phyloP scores from a whole-genome alignment of 2,888 invertebrate species.

The Urechis unicinctus region DNA sequence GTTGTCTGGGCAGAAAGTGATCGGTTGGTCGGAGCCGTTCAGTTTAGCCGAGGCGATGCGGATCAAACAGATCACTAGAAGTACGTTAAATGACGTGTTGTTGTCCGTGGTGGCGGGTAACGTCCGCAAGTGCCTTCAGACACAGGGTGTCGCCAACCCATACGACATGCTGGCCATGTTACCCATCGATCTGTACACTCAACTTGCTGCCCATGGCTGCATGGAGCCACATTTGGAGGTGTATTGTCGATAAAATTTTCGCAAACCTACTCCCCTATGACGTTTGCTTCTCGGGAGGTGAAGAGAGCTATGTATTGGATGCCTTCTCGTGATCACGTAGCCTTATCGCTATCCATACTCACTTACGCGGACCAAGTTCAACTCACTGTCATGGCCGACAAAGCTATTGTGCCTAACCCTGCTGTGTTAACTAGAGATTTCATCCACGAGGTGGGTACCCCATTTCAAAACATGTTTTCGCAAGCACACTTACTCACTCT shows the following conservation, averaged over 20 bases:
- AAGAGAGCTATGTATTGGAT: conserved; percentile 50
- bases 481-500: too few relatives aligned
- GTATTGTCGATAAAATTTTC: too few relatives aligned
- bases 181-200: conserved; percentile 35
- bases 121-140: conserved; percentile 53
- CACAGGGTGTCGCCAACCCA: conserved; percentile 54
- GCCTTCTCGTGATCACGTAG: conserved; percentile 52
- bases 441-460: conserved; percentile 41
- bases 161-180: conserved; percentile 52
- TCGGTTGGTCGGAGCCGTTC: conserved; percentile 54
- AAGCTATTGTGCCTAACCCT: conserved; percentile 46
- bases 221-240: too few relatives aligned
- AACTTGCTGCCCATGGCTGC: too few relatives aligned
- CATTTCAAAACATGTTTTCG: neutral
- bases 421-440: conserved; percentile 46
- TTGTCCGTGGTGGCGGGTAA: conserved; percentile 56
- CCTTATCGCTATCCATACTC: conserved; percentile 54
- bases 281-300: conserved; percentile 48
- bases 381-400: conserved; percentile 54
- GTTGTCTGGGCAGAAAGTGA: conserved; percentile 39
- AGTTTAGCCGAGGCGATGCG: conserved; percentile 49
- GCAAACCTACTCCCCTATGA: conserved; percentile 44
- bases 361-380: conserved; percentile 56
- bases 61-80: conserved; percentile 56
- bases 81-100: conserved; percentile 56